These are phyloP conservation scores for Poecilia wingei DNA, from an alignment of 2,797 vertebrate species.

Conservation along the genomic window DNA sequence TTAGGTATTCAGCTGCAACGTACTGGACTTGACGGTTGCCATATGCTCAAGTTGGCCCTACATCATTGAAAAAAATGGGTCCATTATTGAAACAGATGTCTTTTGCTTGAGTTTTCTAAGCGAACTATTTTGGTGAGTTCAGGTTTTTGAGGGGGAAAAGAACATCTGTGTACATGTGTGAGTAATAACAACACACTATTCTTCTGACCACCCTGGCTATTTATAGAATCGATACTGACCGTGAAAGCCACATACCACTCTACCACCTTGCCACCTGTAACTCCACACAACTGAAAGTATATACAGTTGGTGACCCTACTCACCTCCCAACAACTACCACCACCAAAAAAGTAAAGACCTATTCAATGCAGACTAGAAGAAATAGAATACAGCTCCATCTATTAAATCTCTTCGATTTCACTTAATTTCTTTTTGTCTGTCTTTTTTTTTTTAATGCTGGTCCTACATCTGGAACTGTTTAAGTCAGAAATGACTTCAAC, in stretches of 20 bases:
- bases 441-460: constrained; percentile 55
- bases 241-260: constrained; percentile 61
- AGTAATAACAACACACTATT: constrained; percentile 72
- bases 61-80: constrained; percentile 51
- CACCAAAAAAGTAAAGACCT: constrained; percentile 10
- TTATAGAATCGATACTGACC: constrained; percentile 60
- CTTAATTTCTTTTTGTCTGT: constrained; percentile 49
- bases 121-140: constrained; percentile 59
- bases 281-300: constrained; percentile 59
- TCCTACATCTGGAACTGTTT: constrained; percentile 87
- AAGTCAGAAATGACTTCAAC: constrained; percentile 81
- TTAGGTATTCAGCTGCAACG: constrained; percentile 13
- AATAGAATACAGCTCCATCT: constrained; percentile 29
- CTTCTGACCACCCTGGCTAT: constrained; percentile 73
- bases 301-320: background rate
- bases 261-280: constrained; percentile 74
- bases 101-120: constrained; percentile 46
- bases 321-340: background rate
- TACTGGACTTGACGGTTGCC: constrained; percentile 18
- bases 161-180: constrained; percentile 18
- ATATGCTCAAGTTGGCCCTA: constrained; percentile 23
- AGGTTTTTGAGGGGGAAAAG: constrained; percentile 43
- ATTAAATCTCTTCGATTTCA: constrained; percentile 48
- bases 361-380: constrained; percentile 22
- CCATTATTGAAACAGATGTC: constrained; percentile 65